Percentiles rank a stretch among this genome's conserved stretches.
These are phyloP conservation scores for Nerophis lumbriciformis DNA, from an alignment of 2,113 vertebrate species.

Conservation along the genomic window DNA sequence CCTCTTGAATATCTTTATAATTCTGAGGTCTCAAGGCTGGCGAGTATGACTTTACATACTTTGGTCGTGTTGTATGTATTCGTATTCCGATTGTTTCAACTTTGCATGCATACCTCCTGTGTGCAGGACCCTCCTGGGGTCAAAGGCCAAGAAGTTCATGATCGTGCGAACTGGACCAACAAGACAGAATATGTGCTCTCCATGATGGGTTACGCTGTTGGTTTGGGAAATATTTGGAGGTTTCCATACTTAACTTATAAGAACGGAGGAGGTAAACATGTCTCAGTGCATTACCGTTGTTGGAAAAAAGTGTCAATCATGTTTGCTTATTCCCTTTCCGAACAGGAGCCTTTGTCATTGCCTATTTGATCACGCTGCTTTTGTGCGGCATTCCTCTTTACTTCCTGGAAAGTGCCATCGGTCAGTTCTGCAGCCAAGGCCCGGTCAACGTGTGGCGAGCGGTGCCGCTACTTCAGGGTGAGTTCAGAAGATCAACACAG, in stretches of 20 bases:
- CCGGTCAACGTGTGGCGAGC: constrained; percentile 80
- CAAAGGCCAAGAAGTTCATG: constrained; percentile 57
- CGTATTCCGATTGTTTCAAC: background rate
- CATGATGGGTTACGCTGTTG: constrained; percentile 85
- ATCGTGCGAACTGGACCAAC: constrained; percentile 82
- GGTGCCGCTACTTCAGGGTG: constrained; percentile 84
- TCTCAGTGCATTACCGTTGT: background rate
- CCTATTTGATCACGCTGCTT: constrained; percentile 80
- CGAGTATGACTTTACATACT: no score
- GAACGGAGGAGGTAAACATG: constrained; percentile 80
- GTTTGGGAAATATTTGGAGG: constrained; percentile 87
- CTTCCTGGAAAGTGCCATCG: constrained; percentile 83
- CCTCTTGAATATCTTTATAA: no score
- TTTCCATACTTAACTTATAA: constrained; percentile 86
- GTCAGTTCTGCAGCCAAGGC: constrained; percentile 88
- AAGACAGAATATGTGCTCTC: constrained; percentile 85
- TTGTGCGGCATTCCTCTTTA: constrained; percentile 83
- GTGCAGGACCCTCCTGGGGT: constrained; percentile 15
- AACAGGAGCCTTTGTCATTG: constrained; percentile 86
- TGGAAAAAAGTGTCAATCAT: background rate
- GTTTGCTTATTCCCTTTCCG: background rate
- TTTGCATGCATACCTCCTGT: background rate
- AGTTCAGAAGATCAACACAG: constrained; percentile 2
- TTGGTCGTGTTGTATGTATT: no score
- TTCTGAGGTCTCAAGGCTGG: no score